A percentile compares a stretch with the other conserved stretches of the same genome.
Evolutionary conservation across 2,888 invertebrate genomes (phyloP).

Genomic region (Limnephilus auricula): DNA sequence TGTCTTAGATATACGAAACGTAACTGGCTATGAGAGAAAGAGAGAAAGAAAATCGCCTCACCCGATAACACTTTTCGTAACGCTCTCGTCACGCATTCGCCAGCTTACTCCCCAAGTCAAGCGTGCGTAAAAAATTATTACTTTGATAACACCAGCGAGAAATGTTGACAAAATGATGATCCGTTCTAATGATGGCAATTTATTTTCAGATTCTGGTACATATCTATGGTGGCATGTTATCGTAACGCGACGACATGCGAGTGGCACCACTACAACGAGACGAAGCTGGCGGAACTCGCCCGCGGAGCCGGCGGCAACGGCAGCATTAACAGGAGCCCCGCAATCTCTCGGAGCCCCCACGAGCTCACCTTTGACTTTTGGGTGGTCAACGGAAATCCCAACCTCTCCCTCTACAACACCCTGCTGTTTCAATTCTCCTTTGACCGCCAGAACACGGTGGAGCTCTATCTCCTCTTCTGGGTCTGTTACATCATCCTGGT

Average conservation of each 20-base stretch:
- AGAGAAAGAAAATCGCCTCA: too few species aligned
- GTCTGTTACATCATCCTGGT: slow-evolving; percentile 90
- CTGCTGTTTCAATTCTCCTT: slow-evolving; percentile 97
- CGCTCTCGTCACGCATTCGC: too few species aligned
- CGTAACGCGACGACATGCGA: slow-evolving; percentile 87
- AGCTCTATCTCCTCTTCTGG: slow-evolving; percentile 93
- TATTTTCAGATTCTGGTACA: slow-evolving; percentile 93
- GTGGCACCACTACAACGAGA: slow-evolving; percentile 87
- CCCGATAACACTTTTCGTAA: too few species aligned
- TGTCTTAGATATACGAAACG: too few species aligned
- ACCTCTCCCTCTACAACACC: slow-evolving; percentile 90
- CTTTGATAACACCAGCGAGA: too few species aligned
- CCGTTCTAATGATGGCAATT: background rate
- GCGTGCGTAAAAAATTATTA: too few species aligned
- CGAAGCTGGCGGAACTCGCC: slow-evolving; percentile 67
- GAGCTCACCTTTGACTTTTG: slow-evolving; percentile 92
- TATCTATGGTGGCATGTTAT: slow-evolving; percentile 95
- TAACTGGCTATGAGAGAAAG: too few species aligned
- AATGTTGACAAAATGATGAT: background rate
- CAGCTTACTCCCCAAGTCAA: too few species aligned
- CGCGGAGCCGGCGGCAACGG: slow-evolving; percentile 48
- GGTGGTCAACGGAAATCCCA: slow-evolving; percentile 97
- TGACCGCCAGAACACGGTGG: slow-evolving; percentile 94
- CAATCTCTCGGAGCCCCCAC: slow-evolving; percentile 60
- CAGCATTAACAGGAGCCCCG: slow-evolving; percentile 59